Conservation (phyloP, 2,888 invertebrate species). For the Lordiphosa fenestrarum region DNA sequence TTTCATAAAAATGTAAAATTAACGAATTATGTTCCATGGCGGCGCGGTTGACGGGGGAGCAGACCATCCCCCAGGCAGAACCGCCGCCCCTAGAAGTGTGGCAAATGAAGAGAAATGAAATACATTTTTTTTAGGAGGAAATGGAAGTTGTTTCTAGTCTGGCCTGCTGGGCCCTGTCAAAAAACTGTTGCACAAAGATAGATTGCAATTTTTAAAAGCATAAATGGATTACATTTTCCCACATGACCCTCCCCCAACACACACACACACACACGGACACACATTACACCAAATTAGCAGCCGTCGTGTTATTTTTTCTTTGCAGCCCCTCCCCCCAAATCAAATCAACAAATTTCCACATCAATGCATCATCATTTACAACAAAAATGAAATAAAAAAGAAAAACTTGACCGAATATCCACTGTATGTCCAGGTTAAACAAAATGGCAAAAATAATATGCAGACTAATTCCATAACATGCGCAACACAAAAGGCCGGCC, state of each 20-base stretch:
- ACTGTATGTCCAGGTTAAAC: not conserved
- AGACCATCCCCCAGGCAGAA: not conserved
- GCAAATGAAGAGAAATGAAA: constrained; percentile 71
- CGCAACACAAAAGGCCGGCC: constrained; percentile 3
- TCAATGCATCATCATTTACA: too few relatives aligned
- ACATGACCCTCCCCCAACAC: constrained; percentile 4
- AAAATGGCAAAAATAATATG: constrained; percentile 3
- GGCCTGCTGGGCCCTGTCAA: constrained; percentile 24
- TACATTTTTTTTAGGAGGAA: constrained; percentile 40
- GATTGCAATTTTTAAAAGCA: constrained; percentile 67
- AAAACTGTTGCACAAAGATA: constrained; percentile 57
- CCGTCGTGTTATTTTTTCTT: too few relatives aligned
- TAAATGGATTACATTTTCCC: constrained; percentile 47
- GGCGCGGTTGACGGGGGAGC: not conserved
- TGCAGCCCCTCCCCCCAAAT: too few relatives aligned
- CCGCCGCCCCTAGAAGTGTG: constrained; percentile 1
- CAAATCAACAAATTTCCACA: too few relatives aligned
- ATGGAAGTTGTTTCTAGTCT: constrained; percentile 14
- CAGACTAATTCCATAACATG: constrained; percentile 7
- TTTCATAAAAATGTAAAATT: constrained; percentile 58
- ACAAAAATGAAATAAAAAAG: too few relatives aligned
- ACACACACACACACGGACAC: not conserved
- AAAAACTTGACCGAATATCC: not conserved
- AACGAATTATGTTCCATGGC: constrained; percentile 55
- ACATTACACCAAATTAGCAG: not conserved